phyloP scores from a whole-genome alignment of 2,113 vertebrate genomes.

The Takifugu bimaculatus region DNA sequence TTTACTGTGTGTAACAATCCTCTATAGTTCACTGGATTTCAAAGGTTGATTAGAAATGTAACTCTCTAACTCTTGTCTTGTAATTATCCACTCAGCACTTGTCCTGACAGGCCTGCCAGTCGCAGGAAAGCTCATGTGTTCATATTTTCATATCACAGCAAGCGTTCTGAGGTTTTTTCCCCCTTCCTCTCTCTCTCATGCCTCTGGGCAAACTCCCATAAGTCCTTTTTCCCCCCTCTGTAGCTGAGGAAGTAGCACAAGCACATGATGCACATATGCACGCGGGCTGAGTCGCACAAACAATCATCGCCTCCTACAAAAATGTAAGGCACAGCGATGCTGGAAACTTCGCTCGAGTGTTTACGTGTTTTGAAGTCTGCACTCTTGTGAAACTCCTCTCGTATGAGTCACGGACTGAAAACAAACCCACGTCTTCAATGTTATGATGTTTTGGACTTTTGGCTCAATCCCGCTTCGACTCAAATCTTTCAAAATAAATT shows the following conservation, averaged over 20 bases:
- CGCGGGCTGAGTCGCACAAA: not conserved
- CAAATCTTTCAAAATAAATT: conserved; percentile 2
- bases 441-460: conserved; percentile 9
- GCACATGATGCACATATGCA: conserved; percentile 15
- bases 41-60: too few species aligned
- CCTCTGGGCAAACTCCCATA: conserved; percentile 5
- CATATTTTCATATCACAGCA: not conserved
- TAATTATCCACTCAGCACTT: not conserved
- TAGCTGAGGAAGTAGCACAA: conserved; percentile 5
- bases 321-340: not conserved
- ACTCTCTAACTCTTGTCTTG: too few species aligned
- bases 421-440: not conserved
- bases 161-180: not conserved
- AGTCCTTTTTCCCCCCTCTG: not conserved
- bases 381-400: not conserved
- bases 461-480: not conserved
- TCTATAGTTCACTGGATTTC: too few species aligned
- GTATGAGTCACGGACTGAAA: not conserved
- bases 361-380: not conserved
- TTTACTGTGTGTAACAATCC: too few species aligned
- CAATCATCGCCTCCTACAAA: conserved; percentile 7
- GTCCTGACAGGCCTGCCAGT: not conserved
- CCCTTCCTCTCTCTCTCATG: not conserved
- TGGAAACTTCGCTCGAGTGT: not conserved
- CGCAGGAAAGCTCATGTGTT: not conserved